phyloP scores from a whole-genome alignment of 1,140 invertebrate genomes.

The Geopemphigus sp. region DNA sequence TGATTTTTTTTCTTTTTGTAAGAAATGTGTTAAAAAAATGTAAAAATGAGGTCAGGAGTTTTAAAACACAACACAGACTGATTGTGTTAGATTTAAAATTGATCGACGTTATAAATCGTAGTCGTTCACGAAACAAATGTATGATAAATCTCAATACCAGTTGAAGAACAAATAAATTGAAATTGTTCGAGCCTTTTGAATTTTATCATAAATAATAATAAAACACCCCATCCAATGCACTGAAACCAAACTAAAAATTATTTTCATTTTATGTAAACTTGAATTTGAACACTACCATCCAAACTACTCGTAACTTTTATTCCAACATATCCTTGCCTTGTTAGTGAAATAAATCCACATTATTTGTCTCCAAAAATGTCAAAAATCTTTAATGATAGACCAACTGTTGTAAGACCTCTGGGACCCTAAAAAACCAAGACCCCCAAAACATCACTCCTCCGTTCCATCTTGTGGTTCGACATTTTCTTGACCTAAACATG shows the following conservation, averaged over 20 bases:
- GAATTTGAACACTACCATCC: no score
- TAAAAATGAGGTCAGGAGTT: not conserved
- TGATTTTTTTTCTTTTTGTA: slow-evolving; percentile 11
- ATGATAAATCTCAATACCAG: not conserved
- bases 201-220: not conserved
- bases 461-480: no score
- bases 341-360: no score
- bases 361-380: no score
- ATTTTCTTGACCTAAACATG: no score
- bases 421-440: no score
- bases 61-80: slow-evolving; percentile 23
- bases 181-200: not conserved
- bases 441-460: no score
- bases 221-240: not conserved
- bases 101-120: slow-evolving; percentile 10
- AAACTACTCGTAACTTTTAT: no score
- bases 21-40: slow-evolving; percentile 9
- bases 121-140: slow-evolving; percentile 7
- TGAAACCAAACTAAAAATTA: not conserved
- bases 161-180: slow-evolving; percentile 5
- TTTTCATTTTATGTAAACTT: not conserved
- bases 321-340: no score
- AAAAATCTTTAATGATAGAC: no score
- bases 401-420: no score
- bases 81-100: slow-evolving; percentile 22